Conservation (phyloP, 2,113 vertebrate species). For the Hepsetus odoe region DNA sequence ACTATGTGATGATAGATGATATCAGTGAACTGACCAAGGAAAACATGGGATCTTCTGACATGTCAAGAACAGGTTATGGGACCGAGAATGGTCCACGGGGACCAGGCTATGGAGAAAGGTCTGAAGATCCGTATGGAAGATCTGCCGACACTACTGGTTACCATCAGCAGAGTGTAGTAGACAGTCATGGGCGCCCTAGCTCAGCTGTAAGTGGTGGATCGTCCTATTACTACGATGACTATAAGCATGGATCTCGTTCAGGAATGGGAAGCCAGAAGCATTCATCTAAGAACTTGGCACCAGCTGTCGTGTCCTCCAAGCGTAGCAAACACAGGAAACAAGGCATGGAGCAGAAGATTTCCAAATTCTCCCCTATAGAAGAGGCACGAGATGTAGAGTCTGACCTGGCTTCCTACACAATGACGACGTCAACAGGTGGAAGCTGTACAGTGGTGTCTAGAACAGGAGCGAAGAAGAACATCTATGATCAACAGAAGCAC, state of each 20-base stretch:
- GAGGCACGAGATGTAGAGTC: conserved; percentile 97
- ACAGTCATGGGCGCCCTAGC: conserved; percentile 83
- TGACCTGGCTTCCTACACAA: conserved; percentile 89
- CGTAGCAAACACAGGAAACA: conserved; percentile 98
- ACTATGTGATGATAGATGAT: conserved; percentile 98
- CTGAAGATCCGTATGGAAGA: conserved; percentile 81
- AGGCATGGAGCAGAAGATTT: conserved; percentile 97
- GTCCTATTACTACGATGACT: conserved; percentile 87
- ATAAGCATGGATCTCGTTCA: conserved; percentile 83
- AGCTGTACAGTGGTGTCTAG: conserved; percentile 86
- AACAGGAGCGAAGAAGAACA: conserved; percentile 89
- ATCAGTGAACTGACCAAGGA: conserved; percentile 98
- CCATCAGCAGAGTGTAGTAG: conserved; percentile 76
- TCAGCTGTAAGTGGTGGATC: conserved; percentile 74
- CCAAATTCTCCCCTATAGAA: conserved; percentile 98
- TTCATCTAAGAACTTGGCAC: conserved; percentile 89
- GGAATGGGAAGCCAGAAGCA: conserved; percentile 81
- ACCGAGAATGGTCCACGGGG: conserved; percentile 79
- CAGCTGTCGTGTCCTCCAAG: conserved; percentile 90
- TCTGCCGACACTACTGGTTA: conserved; percentile 76
- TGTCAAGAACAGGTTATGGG: conserved; percentile 76
- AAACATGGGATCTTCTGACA: conserved; percentile 72
- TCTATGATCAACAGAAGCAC: conserved; percentile 95
- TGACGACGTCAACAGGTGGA: conserved; percentile 80
- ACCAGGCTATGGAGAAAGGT: conserved; percentile 83